Base-by-base conservation (phyloP, 2,888 invertebrate genomes). In the Drosophila neutralis region DNA sequence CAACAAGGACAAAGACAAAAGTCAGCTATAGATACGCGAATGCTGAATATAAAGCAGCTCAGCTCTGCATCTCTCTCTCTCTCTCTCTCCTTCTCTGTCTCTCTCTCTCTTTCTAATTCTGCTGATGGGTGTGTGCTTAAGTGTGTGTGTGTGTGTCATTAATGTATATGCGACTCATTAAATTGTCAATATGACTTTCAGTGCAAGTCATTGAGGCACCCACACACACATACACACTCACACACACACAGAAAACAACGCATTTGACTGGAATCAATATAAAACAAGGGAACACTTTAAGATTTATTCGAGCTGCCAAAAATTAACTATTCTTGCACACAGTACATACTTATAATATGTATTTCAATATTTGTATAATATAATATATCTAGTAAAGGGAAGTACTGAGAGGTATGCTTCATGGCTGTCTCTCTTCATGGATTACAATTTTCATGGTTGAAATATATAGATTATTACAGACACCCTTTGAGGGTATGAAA, bases 141-240 rank as follows among this genome's bases (percentile, higher is more conserved):
- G 45, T 48, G 40, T 61, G 15, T 24, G 36, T 15, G 45, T 45
- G 36, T 29, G 13, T 45, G 78, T 64, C 76, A 82, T 82, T 87
- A 87, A 82, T 82, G 84, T 76, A 84, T 80, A 85, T 85, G 82
- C 76, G 82, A 70, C 73, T 76, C 87, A 87, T 85, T 85, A 80
- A 87, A 87, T 78, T 84, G 84, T 87, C 87, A 80, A 84, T 87
- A 80, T 70, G 71, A 78, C 69, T 80, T 73, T 81, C 83, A 63
- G 73, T 78, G 71, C 65, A 54, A 57, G 63, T 69, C 73, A 72
- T 67, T 82, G 80, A 54, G 51, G 52, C 72, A 68, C 15, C 15
- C 2, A 15, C 4, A 21, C 21, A 1, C 18, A 4, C 6, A 2
- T 1, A 4, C 21, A 13, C 13, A 1, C 11, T 5, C 11, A 6